Percentiles rank a stretch among this genome's conserved stretches.
Conservation (phyloP, 2,888 invertebrate genomes). For the Volucella zonaria region DNA sequence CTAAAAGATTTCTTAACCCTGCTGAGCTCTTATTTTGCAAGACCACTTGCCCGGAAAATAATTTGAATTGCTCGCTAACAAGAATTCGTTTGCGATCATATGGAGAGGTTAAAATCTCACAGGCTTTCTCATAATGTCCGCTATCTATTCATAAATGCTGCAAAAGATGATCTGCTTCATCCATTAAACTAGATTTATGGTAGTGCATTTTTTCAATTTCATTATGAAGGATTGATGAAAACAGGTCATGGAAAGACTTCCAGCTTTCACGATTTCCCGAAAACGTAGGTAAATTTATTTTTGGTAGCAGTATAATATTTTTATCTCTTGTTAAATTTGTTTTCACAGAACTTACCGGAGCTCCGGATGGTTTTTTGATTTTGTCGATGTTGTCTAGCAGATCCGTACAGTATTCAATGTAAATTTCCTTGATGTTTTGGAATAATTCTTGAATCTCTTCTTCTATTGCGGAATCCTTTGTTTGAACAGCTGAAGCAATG, state of each 20-base stretch:
- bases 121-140: constrained; percentile 12
- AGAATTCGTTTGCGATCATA: constrained; percentile 39
- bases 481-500: no score
- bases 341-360: no score
- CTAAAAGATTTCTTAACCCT: constrained; percentile 9
- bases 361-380: no score
- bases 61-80: constrained; percentile 19
- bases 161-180: constrained; percentile 21
- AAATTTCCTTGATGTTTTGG: no score
- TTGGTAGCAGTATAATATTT: no score
- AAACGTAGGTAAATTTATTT: no score
- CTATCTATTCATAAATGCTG: constrained; percentile 17
- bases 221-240: constrained; percentile 11
- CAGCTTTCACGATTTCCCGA: not conserved
- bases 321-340: no score
- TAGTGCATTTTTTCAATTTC: constrained; percentile 21
- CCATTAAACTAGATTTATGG: constrained; percentile 3
- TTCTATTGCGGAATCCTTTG: no score
- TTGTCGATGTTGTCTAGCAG: no score
- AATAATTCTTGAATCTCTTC: no score
- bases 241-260: constrained; percentile 14
- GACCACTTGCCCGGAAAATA: constrained; percentile 16
- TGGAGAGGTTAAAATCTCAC: constrained; percentile 10
- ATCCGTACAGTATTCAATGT: no score
- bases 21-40: constrained; percentile 10